Evolutionary conservation across 2,113 vertebrate genomes (phyloP).

Genomic region (Oryzias celebensis): DNA sequence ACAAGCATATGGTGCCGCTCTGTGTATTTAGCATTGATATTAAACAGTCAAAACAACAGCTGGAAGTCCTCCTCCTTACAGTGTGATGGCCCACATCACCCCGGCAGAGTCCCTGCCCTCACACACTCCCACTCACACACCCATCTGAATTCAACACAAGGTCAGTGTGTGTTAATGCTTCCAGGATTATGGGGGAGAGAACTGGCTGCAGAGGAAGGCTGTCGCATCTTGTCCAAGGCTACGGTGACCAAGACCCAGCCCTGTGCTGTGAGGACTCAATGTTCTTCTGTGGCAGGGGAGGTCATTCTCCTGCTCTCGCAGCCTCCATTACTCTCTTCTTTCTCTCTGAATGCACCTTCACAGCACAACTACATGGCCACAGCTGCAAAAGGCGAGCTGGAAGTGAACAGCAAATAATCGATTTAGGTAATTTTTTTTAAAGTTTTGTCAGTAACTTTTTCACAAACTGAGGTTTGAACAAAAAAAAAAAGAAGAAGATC

Average conservation of each 20-base stretch:
- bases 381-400: neutral
- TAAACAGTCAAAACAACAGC: too few relatives aligned
- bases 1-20: too few relatives aligned
- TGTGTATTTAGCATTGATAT: too few relatives aligned
- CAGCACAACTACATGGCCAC: slow-evolving; percentile 13
- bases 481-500: too few relatives aligned
- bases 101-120: neutral
- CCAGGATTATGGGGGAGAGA: slow-evolving; percentile 50
- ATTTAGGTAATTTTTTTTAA: neutral
- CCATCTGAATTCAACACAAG: slow-evolving; percentile 57
- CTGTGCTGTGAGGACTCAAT: slow-evolving; percentile 53
- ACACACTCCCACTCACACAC: slow-evolving; percentile 10
- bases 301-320: slow-evolving; percentile 35
- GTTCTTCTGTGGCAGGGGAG: slow-evolving; percentile 64
- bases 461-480: too few relatives aligned
- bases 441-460: too few relatives aligned
- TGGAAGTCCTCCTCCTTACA: neutral
- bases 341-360: slow-evolving; percentile 21
- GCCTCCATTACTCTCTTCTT: slow-evolving; percentile 12
- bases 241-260: slow-evolving; percentile 76
- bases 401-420: neutral
- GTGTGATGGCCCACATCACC: neutral
- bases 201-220: slow-evolving; percentile 37
- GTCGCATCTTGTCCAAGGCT: slow-evolving; percentile 73
- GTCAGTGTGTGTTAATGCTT: slow-evolving; percentile 57